Conservation (phyloP, 2,113 vertebrate genomes). For the Spermophilus dauricus region DNA sequence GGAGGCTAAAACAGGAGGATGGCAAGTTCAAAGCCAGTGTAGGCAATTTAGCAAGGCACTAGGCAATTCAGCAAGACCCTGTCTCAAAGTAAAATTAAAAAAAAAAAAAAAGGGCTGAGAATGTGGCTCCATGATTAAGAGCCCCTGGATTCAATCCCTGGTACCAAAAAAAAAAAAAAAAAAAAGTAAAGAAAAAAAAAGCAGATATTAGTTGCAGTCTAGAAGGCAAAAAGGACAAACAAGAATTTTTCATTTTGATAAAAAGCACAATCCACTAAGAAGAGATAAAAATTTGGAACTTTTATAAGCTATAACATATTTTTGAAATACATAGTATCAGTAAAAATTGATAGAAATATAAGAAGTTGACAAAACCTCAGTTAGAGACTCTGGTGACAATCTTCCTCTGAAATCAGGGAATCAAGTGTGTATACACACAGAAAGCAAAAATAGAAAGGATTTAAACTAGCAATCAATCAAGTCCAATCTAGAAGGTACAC, state of each 20-base stretch:
- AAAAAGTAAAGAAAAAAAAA: neutral
- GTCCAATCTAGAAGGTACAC: neutral
- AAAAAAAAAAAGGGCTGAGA: too few relatives aligned
- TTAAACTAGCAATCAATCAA: constrained; percentile 3
- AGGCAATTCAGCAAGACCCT: too few relatives aligned
- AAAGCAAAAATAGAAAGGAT: neutral
- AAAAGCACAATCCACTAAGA: neutral
- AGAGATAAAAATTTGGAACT: constrained; percentile 38
- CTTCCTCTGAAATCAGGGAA: constrained; percentile 13
- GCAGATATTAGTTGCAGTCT: constrained; percentile 19
- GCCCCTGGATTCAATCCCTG: too few relatives aligned
- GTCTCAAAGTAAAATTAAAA: too few relatives aligned
- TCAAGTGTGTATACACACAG: neutral
- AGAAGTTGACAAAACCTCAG: neutral
- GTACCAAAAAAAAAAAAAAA: neutral
- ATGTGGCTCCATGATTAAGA: too few relatives aligned
- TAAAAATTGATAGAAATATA: constrained; percentile 31
- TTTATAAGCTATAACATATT: neutral
- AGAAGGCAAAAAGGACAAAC: neutral
- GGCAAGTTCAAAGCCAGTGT: too few relatives aligned
- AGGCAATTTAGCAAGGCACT: too few relatives aligned
- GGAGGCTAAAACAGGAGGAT: too few relatives aligned
- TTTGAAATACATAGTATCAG: constrained; percentile 26
- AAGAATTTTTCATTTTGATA: constrained; percentile 27
- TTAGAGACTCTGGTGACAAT: neutral